A percentile compares a stretch with the other conserved stretches of the same genome.
Evolutionary conservation across 2,797 vertebrate species (phyloP).

Genomic region (Poecilia picta): DNA sequence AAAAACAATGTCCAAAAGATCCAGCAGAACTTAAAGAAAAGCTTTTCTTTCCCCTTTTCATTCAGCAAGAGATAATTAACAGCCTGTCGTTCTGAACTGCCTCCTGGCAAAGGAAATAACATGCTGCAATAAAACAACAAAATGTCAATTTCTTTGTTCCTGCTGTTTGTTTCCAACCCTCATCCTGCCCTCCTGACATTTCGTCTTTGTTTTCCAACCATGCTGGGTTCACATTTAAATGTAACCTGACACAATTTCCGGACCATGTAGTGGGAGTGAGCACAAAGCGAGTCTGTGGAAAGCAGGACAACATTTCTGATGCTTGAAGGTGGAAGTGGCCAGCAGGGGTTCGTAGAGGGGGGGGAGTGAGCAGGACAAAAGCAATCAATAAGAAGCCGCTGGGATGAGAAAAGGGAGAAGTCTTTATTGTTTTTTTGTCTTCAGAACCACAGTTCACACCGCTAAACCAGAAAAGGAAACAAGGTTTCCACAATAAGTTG

Average conservation of each 20-base stretch:
- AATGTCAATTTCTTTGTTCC: conserved; percentile 13
- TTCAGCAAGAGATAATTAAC: conserved; percentile 38
- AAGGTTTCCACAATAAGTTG: not conserved
- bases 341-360: not conserved
- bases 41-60: conserved; percentile 17
- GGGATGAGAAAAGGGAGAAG: not conserved
- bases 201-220: conserved; percentile 26
- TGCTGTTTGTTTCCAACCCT: conserved; percentile 15
- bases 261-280: conserved; percentile 8
- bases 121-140: conserved; percentile 32
- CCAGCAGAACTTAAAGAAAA: conserved; percentile 11
- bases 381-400: conserved; percentile 5
- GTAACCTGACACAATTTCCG: conserved; percentile 38
- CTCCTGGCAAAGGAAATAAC: conserved; percentile 57
- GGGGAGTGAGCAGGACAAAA: not conserved
- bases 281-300: conserved; percentile 8
- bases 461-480: not conserved
- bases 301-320: conserved; percentile 14
- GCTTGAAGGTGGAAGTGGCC: conserved; percentile 21
- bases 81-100: conserved; percentile 39
- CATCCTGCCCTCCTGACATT: conserved; percentile 23
- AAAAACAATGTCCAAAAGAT: conserved; percentile 13
- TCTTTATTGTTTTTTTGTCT: not conserved
- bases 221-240: conserved; percentile 39
- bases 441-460: not conserved